These are phyloP conservation scores for Halcyon malimbica DNA, from an alignment of 2,113 vertebrate species.

Conservation along the genomic window DNA sequence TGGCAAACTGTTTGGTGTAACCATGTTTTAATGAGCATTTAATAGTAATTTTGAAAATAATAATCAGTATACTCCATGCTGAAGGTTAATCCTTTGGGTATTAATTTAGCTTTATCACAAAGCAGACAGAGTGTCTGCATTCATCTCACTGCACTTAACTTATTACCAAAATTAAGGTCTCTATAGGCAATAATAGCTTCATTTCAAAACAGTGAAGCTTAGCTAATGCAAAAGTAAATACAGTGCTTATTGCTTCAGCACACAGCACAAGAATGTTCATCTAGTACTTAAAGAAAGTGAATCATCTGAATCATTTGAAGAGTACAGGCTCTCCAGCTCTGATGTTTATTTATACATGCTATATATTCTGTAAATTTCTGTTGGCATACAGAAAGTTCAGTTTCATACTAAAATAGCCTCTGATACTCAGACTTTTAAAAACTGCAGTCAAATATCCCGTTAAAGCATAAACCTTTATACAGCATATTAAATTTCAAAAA, in stretches of 20 bases:
- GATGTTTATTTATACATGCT: not conserved
- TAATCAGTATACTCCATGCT: not conserved
- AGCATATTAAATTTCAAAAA: conserved; percentile 21
- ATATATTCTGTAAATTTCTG: not conserved
- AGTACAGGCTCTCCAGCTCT: not conserved
- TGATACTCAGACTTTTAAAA: conserved; percentile 24
- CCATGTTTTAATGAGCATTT: not conserved
- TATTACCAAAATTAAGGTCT: conserved; percentile 51
- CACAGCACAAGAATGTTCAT: not conserved
- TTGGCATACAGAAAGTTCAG: not conserved
- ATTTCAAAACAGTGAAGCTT: conserved; percentile 30
- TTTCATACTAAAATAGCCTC: not conserved
- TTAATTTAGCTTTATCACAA: conserved; percentile 67
- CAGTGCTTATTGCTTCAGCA: not conserved
- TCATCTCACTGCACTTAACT: conserved; percentile 27
- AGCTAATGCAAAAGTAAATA: not conserved
- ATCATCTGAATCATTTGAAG: not conserved
- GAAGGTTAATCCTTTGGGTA: conserved; percentile 59
- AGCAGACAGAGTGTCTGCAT: conserved; percentile 31
- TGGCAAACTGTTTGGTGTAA: not conserved
- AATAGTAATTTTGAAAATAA: conserved; percentile 47
- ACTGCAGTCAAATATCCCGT: not conserved
- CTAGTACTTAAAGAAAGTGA: not conserved
- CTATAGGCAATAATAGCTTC: conserved; percentile 20
- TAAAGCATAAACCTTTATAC: conserved; percentile 32